phyloP scores from a whole-genome alignment of 2,797 vertebrate species.

The Enteromius trimaculatus region DNA sequence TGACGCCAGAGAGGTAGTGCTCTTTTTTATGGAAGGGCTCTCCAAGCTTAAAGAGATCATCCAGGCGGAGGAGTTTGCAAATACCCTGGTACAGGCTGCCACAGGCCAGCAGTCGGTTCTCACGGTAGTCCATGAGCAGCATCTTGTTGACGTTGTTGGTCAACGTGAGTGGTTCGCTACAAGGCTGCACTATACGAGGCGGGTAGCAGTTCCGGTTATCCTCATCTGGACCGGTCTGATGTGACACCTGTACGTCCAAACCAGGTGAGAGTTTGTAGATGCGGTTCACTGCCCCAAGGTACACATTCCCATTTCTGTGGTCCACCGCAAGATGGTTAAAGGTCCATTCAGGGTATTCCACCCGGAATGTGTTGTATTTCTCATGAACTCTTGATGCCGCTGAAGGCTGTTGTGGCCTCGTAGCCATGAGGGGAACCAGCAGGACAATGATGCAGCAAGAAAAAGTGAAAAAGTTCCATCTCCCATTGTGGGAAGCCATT shows the following conservation, averaged over 20 bases:
- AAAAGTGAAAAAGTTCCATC: constrained; percentile 83
- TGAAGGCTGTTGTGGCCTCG: constrained; percentile 67
- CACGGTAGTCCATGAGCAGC: constrained; percentile 97
- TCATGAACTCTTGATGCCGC: constrained; percentile 76
- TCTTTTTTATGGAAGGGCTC: constrained; percentile 99
- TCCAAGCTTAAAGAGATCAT: constrained; percentile 97
- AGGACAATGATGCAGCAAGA: constrained; percentile 80
- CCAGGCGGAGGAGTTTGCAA: constrained; percentile 94
- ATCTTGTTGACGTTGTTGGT: constrained; percentile 99
- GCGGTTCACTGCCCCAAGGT: constrained; percentile 94
- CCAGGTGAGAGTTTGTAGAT: constrained; percentile 95
- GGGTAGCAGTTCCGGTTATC: constrained; percentile 99
- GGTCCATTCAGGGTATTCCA: constrained; percentile 85
- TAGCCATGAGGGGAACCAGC: constrained; percentile 61
- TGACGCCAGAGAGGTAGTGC: constrained; percentile 97
- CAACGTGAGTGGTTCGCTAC: constrained; percentile 88
- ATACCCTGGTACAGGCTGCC: constrained; percentile 98
- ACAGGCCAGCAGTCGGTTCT: constrained; percentile 93
- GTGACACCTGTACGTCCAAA: constrained; percentile 89
- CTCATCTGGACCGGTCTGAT: constrained; percentile 94
- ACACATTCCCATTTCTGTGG: constrained; percentile 92
- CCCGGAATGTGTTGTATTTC: constrained; percentile 85
- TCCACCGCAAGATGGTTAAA: constrained; percentile 98
- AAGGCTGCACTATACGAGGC: constrained; percentile 95
- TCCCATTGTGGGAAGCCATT: constrained; percentile 83